Conservation (phyloP, 2,113 vertebrate species). For the Oryzias woworae region DNA sequence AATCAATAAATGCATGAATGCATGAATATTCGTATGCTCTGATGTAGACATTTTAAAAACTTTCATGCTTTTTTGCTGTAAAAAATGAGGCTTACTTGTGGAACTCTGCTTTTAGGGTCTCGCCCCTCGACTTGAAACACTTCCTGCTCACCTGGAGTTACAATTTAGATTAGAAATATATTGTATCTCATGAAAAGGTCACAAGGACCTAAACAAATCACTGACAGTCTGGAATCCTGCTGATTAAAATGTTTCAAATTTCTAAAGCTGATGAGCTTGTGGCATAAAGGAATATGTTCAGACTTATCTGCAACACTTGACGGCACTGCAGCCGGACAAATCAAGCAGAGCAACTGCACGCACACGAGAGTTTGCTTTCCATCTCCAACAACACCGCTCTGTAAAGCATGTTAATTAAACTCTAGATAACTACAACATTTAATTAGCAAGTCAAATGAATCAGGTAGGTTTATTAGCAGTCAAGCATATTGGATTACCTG, state of each 20-base stretch:
- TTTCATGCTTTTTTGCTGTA: too few relatives aligned
- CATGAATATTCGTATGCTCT: too few relatives aligned
- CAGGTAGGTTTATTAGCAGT: slow-evolving; percentile 32
- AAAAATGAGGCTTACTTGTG: too few relatives aligned
- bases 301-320: slow-evolving; percentile 40
- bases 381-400: slow-evolving; percentile 19
- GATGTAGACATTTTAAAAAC: too few relatives aligned
- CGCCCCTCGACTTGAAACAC: neutral
- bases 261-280: too few relatives aligned
- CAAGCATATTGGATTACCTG: slow-evolving; percentile 24
- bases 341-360: neutral
- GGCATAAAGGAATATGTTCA: slow-evolving; percentile 8
- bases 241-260: neutral
- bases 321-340: slow-evolving; percentile 16
- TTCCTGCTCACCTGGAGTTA: neutral
- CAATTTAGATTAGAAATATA: neutral
- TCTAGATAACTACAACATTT: slow-evolving; percentile 46
- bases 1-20: too few relatives aligned
- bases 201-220: neutral
- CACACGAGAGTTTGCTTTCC: slow-evolving; percentile 21
- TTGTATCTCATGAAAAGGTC: neutral
- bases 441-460: slow-evolving; percentile 63
- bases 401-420: slow-evolving; percentile 57
- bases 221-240: neutral
- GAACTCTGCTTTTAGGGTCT: too few relatives aligned